Percentiles rank a stretch among this genome's conserved stretches.
Conservation (phyloP, 2,113 vertebrate species). For the Nematolebias whitei region DNA sequence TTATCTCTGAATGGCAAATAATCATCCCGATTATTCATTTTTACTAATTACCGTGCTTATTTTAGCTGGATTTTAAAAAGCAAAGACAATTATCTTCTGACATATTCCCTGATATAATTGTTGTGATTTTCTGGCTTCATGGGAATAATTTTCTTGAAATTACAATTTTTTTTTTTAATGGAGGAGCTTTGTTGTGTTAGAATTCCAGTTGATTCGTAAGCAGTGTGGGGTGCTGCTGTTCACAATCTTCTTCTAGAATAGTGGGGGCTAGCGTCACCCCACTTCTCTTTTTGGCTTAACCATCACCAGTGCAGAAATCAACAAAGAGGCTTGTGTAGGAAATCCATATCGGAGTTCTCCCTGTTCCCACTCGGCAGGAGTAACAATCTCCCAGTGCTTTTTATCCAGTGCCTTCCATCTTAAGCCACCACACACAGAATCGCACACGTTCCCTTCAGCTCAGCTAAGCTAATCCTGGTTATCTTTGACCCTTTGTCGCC, state of each 20-base stretch:
- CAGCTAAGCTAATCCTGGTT: slow-evolving; percentile 43
- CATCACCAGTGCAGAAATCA: slow-evolving; percentile 36
- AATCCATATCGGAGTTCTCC: slow-evolving; percentile 39
- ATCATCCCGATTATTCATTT: no score
- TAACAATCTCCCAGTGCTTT: slow-evolving; percentile 41
- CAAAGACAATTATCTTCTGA: no score
- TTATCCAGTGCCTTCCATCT: slow-evolving; percentile 18
- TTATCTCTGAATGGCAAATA: no score
- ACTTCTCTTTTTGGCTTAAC: slow-evolving; percentile 16
- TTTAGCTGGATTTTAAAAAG: no score
- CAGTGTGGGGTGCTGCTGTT: no score
- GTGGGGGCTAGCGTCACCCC: slow-evolving; percentile 6
- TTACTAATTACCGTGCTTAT: no score
- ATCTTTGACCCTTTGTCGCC: slow-evolving; percentile 32
- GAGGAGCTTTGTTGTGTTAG: no score
- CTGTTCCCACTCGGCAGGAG: slow-evolving; percentile 39
- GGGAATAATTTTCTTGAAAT: no score
- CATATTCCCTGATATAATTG: no score
- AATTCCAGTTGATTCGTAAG: no score
- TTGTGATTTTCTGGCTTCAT: no score
- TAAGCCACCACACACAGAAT: slow-evolving; percentile 19
- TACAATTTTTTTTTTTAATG: no score
- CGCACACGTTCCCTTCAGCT: slow-evolving; percentile 8
- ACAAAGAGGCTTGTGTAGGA: slow-evolving; percentile 69
- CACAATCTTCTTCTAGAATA: slow-evolving; percentile 14